phyloP scores from a whole-genome alignment of 2,113 vertebrate genomes.

The Scomber scombrus region DNA sequence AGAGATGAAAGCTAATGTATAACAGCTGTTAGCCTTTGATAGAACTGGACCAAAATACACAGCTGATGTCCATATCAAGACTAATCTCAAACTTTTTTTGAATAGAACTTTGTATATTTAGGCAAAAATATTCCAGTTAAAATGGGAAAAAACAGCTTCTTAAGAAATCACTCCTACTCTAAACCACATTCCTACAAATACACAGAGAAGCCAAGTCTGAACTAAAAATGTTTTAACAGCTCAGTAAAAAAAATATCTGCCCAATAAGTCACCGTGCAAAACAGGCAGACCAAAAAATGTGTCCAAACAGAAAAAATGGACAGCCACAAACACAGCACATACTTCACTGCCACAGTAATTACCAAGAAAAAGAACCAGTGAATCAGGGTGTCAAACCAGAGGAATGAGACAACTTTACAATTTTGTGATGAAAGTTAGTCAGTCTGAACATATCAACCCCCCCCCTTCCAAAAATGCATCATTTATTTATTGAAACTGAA shows the following conservation, averaged over 20 bases:
- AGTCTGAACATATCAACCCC: no score
- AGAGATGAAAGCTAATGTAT: no score
- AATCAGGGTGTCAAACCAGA: background rate
- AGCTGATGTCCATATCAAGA: no score
- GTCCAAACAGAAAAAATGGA: background rate
- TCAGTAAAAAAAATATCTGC: background rate
- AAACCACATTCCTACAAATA: background rate
- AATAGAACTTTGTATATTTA: background rate
- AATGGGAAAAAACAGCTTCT: no score
- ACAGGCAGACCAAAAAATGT: background rate
- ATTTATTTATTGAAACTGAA: no score
- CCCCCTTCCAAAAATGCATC: background rate
- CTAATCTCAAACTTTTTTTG: no score
- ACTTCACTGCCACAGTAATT: background rate
- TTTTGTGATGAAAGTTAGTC: background rate
- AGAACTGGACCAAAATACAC: no score
- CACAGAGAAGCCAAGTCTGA: background rate
- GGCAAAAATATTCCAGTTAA: background rate
- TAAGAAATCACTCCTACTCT: background rate
- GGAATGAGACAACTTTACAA: background rate
- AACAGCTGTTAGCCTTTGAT: no score
- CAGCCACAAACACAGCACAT: conserved; percentile 14
- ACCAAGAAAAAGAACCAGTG: background rate
- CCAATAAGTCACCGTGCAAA: conserved; percentile 2
- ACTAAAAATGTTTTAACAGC: conserved; percentile 1